Conservation (phyloP, 2,113 vertebrate genomes). For the Perca fluviatilis region DNA sequence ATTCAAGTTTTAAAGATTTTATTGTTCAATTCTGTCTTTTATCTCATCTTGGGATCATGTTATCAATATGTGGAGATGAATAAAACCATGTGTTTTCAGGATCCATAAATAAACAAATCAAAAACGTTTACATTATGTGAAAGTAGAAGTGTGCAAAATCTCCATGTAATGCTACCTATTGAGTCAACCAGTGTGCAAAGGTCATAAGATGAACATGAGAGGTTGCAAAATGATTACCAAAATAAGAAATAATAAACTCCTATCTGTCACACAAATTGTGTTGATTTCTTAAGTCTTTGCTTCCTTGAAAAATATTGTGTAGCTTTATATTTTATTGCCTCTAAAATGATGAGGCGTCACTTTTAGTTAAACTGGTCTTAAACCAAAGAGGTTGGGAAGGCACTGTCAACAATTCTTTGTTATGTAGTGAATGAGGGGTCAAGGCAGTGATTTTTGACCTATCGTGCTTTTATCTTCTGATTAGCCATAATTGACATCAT, state of each 20-base stretch:
- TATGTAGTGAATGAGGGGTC: neutral
- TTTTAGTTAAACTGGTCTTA: neutral
- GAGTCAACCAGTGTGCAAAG: neutral
- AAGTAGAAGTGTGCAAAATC: neutral
- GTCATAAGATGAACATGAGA: neutral
- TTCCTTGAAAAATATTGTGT: neutral
- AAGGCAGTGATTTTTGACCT: neutral
- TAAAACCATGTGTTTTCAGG: neutral
- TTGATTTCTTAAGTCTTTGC: neutral
- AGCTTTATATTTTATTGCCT: neutral
- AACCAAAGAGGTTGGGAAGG: neutral
- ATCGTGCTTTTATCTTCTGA: neutral
- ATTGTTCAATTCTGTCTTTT: neutral
- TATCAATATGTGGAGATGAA: neutral
- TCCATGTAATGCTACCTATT: neutral
- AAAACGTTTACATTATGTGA: neutral
- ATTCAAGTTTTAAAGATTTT: no score
- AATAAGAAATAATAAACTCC: neutral
- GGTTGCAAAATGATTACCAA: neutral
- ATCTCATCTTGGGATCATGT: neutral
- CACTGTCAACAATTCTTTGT: neutral
- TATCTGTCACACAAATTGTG: neutral
- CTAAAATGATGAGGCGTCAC: neutral
- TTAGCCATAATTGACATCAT: conserved; percentile 2
- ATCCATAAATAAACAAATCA: neutral